Percentiles rank a stretch among this genome's conserved stretches.
These are phyloP conservation scores for Dipodomys stephensi DNA, from an alignment of 2,113 vertebrate species.

Conservation along the genomic window DNA sequence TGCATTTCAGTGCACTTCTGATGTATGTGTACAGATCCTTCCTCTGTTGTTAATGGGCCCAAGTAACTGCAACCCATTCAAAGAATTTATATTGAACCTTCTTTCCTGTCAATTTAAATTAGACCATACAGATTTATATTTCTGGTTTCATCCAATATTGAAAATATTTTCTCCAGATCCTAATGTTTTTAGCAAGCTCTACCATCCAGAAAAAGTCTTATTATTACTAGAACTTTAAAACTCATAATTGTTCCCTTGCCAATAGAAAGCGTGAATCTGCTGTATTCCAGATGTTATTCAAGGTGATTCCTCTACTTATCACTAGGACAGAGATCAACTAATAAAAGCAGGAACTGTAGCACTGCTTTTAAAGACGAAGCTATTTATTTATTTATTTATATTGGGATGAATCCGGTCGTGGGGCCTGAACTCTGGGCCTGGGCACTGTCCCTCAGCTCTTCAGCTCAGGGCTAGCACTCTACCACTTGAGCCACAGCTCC, in stretches of 20 bases:
- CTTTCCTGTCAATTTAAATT: too few species aligned
- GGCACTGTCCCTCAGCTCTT: too few species aligned
- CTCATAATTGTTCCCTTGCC: neutral
- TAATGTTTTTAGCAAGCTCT: neutral
- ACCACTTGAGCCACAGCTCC: too few species aligned
- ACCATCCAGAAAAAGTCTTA: neutral
- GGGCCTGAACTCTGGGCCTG: too few species aligned
- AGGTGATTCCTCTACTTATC: neutral
- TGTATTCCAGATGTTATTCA: neutral
- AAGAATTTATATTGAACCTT: too few species aligned
- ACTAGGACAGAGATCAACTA: neutral
- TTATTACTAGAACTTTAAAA: neutral
- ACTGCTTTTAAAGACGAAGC: neutral
- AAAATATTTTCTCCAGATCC: neutral
- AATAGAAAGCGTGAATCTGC: neutral
- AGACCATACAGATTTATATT: neutral
- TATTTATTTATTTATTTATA: too few species aligned
- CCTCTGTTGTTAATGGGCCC: neutral
- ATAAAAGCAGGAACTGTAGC: neutral
- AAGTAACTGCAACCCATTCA: neutral
- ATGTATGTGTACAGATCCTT: rapidly evolving
- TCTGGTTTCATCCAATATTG: neutral
- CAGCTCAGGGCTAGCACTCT: too few species aligned
- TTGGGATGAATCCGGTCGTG: too few species aligned
- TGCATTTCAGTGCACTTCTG: neutral